phyloP scores from a whole-genome alignment of 2,797 vertebrate species.

The Epinephelus awoara region DNA sequence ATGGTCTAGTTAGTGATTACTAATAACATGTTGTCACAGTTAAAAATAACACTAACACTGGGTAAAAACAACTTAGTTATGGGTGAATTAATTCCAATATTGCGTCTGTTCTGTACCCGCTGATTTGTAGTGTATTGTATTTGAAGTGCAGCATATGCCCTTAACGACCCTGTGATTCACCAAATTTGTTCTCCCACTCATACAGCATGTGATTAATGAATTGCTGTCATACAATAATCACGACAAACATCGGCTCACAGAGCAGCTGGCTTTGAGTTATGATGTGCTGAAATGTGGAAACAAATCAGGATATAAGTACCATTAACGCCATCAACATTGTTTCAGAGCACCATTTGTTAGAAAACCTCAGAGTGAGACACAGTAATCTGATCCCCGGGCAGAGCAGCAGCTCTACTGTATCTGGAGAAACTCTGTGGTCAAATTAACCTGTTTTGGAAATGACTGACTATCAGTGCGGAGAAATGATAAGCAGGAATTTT shows the following conservation, averaged over 20 bases:
- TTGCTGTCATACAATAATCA: conserved; percentile 14
- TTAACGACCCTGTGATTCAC: conserved; percentile 28
- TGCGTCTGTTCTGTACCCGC: background rate
- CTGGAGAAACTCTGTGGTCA: conserved; percentile 37
- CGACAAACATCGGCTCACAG: background rate
- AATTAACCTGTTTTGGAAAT: conserved; percentile 35
- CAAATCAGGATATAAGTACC: conserved; percentile 30
- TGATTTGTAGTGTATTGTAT: background rate
- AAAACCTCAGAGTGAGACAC: conserved; percentile 24
- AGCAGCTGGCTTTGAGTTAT: conserved; percentile 34
- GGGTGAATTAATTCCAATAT: background rate
- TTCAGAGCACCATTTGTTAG: conserved; percentile 33
- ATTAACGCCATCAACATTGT: conserved; percentile 41
- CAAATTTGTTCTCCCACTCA: conserved; percentile 5
- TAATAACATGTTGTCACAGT: background rate
- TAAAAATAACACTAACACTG: background rate
- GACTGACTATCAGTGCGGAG: conserved; percentile 42
- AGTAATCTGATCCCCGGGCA: conserved; percentile 31
- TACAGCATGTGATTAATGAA: conserved; percentile 28
- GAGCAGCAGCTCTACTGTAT: conserved; percentile 15
- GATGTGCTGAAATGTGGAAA: conserved; percentile 31
- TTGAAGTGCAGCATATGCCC: background rate
- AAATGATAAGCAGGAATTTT: conserved; percentile 13
- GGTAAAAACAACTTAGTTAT: background rate
- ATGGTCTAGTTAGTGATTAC: background rate